Percentiles rank a stretch among this genome's conserved stretches.
Evolutionary conservation across 2,113 vertebrate species (phyloP).

Genomic region (Muscicapa adusta): DNA sequence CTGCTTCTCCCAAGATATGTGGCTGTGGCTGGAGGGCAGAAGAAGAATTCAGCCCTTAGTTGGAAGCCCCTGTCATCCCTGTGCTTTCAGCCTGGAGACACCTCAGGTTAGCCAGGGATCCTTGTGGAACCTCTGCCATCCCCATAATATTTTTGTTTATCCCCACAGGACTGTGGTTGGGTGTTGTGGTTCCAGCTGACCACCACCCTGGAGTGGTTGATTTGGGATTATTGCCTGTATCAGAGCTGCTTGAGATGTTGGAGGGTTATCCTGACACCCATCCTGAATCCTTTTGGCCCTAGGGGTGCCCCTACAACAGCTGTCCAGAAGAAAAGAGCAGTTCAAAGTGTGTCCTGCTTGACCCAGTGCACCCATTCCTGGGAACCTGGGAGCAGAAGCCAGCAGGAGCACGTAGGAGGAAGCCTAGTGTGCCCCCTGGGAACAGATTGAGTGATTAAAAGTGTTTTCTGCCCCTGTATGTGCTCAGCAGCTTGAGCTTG

Average conservation of each 20-base stretch:
- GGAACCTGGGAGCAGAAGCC: not conserved
- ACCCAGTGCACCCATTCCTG: not conserved
- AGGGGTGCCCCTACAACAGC: not conserved
- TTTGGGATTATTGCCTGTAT: not conserved
- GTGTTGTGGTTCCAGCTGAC: not conserved
- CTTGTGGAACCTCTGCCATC: not conserved
- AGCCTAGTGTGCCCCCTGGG: not conserved
- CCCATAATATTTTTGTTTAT: not conserved
- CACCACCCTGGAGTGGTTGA: too few species aligned
- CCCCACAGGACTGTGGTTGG: not conserved
- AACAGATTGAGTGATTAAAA: not conserved
- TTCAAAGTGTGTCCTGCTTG: not conserved
- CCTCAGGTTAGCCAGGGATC: not conserved
- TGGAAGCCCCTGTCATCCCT: not conserved
- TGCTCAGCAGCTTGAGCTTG: not conserved
- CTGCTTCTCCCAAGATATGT: not conserved
- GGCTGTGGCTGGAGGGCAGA: not conserved
- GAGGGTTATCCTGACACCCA: not conserved
- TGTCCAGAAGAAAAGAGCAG: not conserved
- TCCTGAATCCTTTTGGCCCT: not conserved
- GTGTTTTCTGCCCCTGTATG: not conserved
- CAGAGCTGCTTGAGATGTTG: not conserved
- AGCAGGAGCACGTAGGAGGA: rapidly evolving
- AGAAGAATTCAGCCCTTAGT: rapidly evolving
- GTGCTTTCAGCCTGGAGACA: not conserved